A percentile compares a stretch with the other conserved stretches of the same genome.
Evolutionary conservation across 2,888 invertebrate species (phyloP).

Genomic region (Drosophila histrio): DNA sequence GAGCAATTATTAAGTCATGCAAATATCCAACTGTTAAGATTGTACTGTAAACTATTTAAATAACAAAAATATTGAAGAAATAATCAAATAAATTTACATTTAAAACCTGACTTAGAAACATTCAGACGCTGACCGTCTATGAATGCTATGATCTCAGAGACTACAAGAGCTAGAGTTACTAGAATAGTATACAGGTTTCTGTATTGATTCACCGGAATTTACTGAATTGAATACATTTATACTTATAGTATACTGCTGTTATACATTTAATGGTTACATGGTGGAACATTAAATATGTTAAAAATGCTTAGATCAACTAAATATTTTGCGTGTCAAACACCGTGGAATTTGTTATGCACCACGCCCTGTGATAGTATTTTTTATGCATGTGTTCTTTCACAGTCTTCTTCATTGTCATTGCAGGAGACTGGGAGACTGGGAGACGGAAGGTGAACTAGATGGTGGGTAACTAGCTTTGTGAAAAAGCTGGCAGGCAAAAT

Average conservation of each 20-base stretch:
- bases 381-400: neutral
- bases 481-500: conserved; percentile 3
- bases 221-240: no score
- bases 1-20: no score
- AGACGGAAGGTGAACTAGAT: neutral
- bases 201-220: no score
- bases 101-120: no score
- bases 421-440: neutral
- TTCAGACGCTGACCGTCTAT: no score
- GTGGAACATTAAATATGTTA: neutral
- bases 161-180: neutral
- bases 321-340: conserved; percentile 1
- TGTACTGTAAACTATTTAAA: no score
- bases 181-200: neutral
- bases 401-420: neutral
- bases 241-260: no score
- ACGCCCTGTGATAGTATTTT: neutral
- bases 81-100: no score
- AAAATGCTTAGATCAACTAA: neutral
- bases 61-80: no score
- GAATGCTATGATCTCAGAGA: neutral
- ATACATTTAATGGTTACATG: no score
- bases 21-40: no score
- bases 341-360: conserved; percentile 1
- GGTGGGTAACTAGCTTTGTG: neutral